A percentile compares a stretch with the other conserved stretches of the same genome.
Evolutionary conservation across 2,888 invertebrate species (phyloP).

Genomic region (Pharmacophagus antenor): DNA sequence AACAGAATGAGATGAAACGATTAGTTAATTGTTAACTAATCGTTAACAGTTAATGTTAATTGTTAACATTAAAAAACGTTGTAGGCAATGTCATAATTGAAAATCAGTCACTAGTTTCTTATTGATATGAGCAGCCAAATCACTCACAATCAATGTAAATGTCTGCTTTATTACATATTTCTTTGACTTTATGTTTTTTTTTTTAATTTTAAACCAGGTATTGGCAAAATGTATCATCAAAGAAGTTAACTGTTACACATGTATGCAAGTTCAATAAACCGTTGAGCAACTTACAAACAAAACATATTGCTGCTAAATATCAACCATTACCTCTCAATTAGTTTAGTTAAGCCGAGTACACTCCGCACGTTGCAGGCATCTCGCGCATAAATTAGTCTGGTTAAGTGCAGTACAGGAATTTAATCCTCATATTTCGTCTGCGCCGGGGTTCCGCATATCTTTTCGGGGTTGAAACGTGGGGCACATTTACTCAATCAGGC

Average conservation of each 20-base stretch:
- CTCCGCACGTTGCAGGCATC: constrained; percentile 53
- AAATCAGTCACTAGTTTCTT: too few species aligned
- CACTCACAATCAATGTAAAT: too few species aligned
- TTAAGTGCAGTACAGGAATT: constrained; percentile 79
- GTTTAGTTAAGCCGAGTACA: constrained; percentile 66
- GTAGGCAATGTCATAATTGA: too few species aligned
- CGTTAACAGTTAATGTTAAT: too few species aligned
- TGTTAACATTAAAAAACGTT: too few species aligned
- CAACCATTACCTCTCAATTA: constrained; percentile 75
- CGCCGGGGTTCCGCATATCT: constrained; percentile 72
- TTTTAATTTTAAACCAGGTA: too few species aligned
- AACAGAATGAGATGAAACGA: too few species aligned
- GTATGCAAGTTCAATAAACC: constrained; percentile 10
- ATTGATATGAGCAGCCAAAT: too few species aligned
- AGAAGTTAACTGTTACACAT: background rate
- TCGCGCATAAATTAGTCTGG: constrained; percentile 77
- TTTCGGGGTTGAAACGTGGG: constrained; percentile 67
- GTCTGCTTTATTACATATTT: too few species aligned
- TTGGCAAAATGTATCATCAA: too few species aligned
- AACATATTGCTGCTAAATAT: constrained; percentile 58
- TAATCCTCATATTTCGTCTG: constrained; percentile 81
- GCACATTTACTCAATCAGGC: constrained; percentile 44
- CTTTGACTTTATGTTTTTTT: too few species aligned
- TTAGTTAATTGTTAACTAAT: too few species aligned
- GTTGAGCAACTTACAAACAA: constrained; percentile 38